Evolutionary conservation across 2,113 vertebrate species (phyloP).

Genomic region (Heterotilapia buettikoferi): DNA sequence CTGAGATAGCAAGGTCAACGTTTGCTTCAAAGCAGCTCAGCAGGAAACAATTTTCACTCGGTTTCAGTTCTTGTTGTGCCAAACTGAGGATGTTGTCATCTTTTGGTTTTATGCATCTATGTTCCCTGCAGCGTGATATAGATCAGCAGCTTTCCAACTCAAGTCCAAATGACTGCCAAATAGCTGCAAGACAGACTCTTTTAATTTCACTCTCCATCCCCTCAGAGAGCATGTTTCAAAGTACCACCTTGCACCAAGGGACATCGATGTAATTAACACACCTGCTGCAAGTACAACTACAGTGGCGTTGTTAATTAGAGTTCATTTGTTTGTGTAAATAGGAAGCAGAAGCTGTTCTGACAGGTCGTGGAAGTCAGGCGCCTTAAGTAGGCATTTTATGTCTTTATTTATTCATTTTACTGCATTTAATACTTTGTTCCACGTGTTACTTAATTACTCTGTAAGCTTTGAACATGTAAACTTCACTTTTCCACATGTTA

Average conservation of each 20-base stretch:
- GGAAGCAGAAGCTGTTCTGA: background rate
- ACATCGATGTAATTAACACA: constrained; percentile 37
- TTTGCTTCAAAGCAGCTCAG: background rate
- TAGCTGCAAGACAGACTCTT: background rate
- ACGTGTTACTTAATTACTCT: background rate
- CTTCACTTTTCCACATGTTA: background rate
- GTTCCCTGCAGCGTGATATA: background rate
- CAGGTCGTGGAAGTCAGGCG: background rate
- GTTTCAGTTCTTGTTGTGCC: background rate
- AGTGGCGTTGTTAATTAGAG: background rate
- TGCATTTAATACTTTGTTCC: background rate
- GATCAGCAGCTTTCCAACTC: background rate
- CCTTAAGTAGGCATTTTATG: background rate
- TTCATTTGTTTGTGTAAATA: constrained; percentile 5
- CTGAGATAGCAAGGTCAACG: background rate
- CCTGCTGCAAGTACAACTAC: constrained; percentile 15
- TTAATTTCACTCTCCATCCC: constrained; percentile 8
- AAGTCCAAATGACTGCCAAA: background rate
- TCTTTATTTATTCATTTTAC: background rate
- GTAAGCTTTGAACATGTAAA: background rate
- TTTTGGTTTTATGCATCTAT: background rate
- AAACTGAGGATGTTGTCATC: background rate
- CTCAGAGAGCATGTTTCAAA: background rate
- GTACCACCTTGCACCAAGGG: constrained; percentile 5
- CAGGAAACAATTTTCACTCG: background rate